These are phyloP conservation scores for Nephrotoma appendiculata DNA, from an alignment of 2,888 invertebrate species.

Conservation along the genomic window DNA sequence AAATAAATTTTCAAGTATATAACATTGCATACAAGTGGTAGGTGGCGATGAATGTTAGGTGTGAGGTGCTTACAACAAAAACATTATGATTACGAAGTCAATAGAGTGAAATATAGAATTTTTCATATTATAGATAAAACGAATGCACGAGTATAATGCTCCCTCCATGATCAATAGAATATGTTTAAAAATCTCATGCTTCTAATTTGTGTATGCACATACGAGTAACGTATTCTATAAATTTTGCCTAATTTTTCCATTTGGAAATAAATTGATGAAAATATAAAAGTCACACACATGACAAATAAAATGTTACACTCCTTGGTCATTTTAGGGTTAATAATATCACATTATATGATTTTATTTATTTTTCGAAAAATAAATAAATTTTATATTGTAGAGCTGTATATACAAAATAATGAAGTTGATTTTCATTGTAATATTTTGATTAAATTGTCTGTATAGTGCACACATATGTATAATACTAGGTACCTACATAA, in stretches of 20 bases:
- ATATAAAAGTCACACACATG: neutral
- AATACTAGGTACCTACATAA: neutral
- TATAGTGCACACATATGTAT: neutral
- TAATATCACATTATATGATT: neutral
- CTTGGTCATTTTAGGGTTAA: neutral
- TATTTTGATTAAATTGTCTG: neutral
- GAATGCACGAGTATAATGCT: neutral
- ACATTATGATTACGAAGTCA: neutral
- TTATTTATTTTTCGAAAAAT: neutral
- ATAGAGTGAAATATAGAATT: neutral
- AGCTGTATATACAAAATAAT: neutral
- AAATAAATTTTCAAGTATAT: neutral
- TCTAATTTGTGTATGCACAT: neutral
- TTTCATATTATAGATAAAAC: neutral
- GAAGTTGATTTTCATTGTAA: neutral
- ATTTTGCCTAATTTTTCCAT: neutral
- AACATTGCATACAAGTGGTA: neutral
- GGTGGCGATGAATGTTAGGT: neutral
- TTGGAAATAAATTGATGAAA: neutral
- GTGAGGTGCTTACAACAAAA: neutral
- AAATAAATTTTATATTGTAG: neutral
- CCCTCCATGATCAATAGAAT: neutral
- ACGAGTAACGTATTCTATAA: no score
- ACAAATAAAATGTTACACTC: neutral
- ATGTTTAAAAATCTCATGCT: neutral